Conservation (phyloP, 2,888 invertebrate genomes). For the Eupithecia pulchellata region DNA sequence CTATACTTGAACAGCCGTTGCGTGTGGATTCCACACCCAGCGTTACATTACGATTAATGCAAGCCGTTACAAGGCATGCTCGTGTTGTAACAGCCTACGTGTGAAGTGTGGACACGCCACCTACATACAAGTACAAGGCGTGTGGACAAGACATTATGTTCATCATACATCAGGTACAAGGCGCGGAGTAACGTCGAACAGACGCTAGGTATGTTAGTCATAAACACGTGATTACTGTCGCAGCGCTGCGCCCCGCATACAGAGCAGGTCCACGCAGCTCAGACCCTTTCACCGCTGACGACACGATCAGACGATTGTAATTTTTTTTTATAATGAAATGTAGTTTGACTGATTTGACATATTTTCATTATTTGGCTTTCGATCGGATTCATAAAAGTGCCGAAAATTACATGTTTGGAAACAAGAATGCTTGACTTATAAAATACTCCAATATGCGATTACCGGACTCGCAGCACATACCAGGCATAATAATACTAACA, state of each 20-base stretch:
- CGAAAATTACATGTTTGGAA: too few relatives aligned
- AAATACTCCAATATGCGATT: too few relatives aligned
- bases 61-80: background rate
- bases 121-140: background rate
- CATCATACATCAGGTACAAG: background rate
- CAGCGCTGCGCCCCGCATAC: slow-evolving; percentile 29
- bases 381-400: too few relatives aligned
- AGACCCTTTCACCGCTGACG: background rate
- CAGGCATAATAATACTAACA: too few relatives aligned
- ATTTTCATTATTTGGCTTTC: too few relatives aligned
- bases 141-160: too few relatives aligned
- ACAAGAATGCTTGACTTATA: too few relatives aligned
- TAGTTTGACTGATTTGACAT: too few relatives aligned
- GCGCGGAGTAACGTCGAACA: background rate
- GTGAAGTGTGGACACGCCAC: background rate
- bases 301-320: background rate
- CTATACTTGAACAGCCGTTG: background rate
- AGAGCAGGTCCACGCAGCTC: slow-evolving; percentile 14
- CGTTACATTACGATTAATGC: background rate
- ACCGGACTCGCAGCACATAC: too few relatives aligned
- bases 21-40: background rate
- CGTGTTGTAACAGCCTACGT: background rate
- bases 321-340: background rate
- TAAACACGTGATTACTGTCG: slow-evolving; percentile 42
- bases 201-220: slow-evolving; percentile 35